Conservation (phyloP, 2,113 vertebrate genomes). For the Camelus bactrianus region DNA sequence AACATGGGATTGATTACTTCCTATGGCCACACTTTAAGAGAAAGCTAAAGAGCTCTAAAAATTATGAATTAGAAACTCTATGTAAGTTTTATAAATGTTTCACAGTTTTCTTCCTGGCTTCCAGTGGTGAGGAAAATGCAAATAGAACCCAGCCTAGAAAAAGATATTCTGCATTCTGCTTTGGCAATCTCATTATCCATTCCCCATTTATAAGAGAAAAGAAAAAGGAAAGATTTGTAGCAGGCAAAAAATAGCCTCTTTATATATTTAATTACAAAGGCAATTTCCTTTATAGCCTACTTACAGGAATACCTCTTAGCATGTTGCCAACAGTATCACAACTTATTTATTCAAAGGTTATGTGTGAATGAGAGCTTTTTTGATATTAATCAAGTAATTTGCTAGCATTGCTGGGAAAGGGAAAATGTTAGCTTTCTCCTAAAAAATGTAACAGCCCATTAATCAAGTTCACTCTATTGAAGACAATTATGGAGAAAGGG, state of each 20-base stretch:
- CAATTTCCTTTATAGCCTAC: conserved; percentile 79
- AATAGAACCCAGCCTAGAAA: background rate
- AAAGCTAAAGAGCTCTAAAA: conserved; percentile 26
- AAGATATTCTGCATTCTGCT: conserved; percentile 24
- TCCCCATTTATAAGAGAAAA: conserved; percentile 1
- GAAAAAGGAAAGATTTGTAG: background rate
- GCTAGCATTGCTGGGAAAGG: conserved; percentile 67
- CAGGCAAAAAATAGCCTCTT: conserved; percentile 43
- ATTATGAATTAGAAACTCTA: conserved; percentile 51
- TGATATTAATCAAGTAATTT: conserved; percentile 80
- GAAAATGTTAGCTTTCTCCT: conserved; percentile 75
- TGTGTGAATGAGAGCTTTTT: conserved; percentile 74
- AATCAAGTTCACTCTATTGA: conserved; percentile 68
- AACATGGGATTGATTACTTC: background rate
- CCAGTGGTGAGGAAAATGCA: conserved; percentile 34
- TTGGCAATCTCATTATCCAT: conserved; percentile 45
- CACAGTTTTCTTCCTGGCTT: conserved; percentile 43
- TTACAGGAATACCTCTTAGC: conserved; percentile 78
- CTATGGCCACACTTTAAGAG: background rate
- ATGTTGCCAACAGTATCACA: conserved; percentile 77
- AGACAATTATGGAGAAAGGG: conserved; percentile 57
- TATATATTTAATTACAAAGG: conserved; percentile 79
- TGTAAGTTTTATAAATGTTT: conserved; percentile 46
- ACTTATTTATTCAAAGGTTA: conserved; percentile 82
- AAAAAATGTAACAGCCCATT: conserved; percentile 78